These are phyloP conservation scores for Kradibia gibbosae DNA, from an alignment of 1,140 invertebrate genomes.

Conservation along the genomic window DNA sequence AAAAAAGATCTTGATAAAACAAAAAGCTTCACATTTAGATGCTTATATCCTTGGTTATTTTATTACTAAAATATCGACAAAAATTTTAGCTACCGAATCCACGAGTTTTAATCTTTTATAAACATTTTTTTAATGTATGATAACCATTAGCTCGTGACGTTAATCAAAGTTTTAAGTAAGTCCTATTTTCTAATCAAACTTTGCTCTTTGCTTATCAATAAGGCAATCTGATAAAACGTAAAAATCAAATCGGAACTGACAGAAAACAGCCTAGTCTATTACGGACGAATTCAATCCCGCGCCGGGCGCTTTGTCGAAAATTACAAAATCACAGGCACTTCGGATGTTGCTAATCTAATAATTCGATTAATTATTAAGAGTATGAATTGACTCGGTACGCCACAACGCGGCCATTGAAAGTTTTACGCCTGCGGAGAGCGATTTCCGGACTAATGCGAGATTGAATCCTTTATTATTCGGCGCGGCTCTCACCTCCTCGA, in stretches of 20 bases:
- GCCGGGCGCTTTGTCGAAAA: not conserved
- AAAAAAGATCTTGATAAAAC: not conserved
- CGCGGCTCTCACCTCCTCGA: not conserved
- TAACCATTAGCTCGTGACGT: not conserved
- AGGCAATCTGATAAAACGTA: not conserved
- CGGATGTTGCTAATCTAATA: constrained; percentile 50
- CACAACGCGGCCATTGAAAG: constrained; percentile 32
- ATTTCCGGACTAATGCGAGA: constrained; percentile 43
- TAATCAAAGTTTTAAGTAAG: constrained; percentile 4
- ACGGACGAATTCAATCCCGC: not conserved
- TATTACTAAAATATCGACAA: not conserved
- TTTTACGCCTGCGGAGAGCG: constrained; percentile 40
- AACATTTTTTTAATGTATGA: constrained; percentile 9
- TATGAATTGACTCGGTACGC: not conserved
- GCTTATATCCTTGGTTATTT: not conserved
- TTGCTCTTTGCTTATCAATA: not conserved
- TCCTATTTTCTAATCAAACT: not conserved
- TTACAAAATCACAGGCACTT: not conserved
- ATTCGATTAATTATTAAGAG: constrained; percentile 56
- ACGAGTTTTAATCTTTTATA: not conserved
- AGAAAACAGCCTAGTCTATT: not conserved
- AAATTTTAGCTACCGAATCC: not conserved
- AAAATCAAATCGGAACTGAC: not conserved
- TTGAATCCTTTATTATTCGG: constrained; percentile 48
- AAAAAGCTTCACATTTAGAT: not conserved